Evolutionary conservation across 2,113 vertebrate genomes (phyloP).

Genomic region (Xiphias gladius): DNA sequence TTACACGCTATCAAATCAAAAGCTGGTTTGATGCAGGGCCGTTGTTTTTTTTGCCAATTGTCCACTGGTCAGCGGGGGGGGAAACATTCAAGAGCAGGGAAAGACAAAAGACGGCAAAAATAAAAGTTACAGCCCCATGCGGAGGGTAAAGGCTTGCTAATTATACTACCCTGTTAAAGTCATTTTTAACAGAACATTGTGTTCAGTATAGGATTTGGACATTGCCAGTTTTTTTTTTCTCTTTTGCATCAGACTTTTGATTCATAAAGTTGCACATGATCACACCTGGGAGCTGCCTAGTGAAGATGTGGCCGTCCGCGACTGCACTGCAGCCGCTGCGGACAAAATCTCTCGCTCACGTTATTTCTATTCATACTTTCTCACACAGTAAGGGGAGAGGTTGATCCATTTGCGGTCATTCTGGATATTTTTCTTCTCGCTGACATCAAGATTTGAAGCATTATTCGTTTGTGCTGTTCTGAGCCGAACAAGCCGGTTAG

Average conservation of each 20-base stretch:
- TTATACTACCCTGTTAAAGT: neutral
- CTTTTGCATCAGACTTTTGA: neutral
- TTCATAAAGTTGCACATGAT: neutral
- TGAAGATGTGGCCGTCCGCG: neutral
- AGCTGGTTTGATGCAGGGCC: constrained; percentile 10
- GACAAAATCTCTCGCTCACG: too few species aligned
- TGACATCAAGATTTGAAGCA: neutral
- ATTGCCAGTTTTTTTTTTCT: neutral
- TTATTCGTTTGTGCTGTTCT: neutral
- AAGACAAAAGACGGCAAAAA: constrained; percentile 9
- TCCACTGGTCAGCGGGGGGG: neutral
- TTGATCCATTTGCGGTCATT: neutral
- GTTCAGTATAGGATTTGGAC: neutral
- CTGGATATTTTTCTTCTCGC: neutral
- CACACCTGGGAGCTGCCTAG: neutral
- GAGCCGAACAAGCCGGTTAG: too few species aligned
- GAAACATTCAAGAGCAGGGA: neutral
- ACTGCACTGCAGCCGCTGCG: too few species aligned
- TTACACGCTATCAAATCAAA: neutral
- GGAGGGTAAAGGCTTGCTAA: neutral
- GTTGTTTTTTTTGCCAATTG: constrained; percentile 4
- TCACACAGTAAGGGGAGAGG: neutral
- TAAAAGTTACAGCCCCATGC: neutral
- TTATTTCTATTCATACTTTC: too few species aligned
- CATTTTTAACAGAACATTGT: neutral